Evolutionary conservation across 2,113 vertebrate species (phyloP).

Genomic region (Mormyrus lacerda): DNA sequence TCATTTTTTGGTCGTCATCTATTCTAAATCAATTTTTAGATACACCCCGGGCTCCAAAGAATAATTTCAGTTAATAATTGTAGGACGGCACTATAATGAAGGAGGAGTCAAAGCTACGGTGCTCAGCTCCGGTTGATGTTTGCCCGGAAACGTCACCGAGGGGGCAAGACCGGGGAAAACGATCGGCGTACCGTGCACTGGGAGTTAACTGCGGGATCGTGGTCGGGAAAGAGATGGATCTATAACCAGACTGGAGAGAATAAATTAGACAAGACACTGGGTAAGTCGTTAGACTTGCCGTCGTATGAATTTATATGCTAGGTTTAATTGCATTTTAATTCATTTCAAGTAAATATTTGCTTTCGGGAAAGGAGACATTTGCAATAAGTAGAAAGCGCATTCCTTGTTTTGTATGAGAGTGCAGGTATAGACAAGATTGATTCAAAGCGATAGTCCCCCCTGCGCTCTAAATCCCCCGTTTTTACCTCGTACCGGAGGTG

Average conservation of each 20-base stretch:
- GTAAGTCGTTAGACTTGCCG: conserved; percentile 32
- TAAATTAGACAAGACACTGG: conserved; percentile 16
- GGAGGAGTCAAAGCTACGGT: conserved; percentile 2
- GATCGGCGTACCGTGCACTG: conserved; percentile 51
- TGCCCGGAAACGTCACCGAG: background rate
- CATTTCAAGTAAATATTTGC: background rate
- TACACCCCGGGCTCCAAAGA: background rate
- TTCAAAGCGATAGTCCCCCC: background rate
- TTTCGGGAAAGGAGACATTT: background rate
- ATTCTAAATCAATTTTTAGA: background rate
- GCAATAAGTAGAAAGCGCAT: background rate
- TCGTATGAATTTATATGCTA: background rate
- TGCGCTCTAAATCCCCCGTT: background rate
- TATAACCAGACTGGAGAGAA: conserved; percentile 45
- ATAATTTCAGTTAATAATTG: background rate
- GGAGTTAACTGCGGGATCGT: conserved; percentile 56
- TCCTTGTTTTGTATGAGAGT: background rate
- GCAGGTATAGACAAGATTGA: background rate
- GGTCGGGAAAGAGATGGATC: conserved; percentile 49
- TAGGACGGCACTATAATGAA: background rate
- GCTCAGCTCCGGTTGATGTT: conserved; percentile 36
- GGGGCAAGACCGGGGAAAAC: conserved; percentile 36
- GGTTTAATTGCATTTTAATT: background rate
- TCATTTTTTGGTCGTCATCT: background rate
- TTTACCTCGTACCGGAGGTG: background rate